Evolutionary conservation across 2,888 invertebrate species (phyloP), one percentile per base, ranked within the genome.

Genomic region (Platynereis dumerilii): DNA sequence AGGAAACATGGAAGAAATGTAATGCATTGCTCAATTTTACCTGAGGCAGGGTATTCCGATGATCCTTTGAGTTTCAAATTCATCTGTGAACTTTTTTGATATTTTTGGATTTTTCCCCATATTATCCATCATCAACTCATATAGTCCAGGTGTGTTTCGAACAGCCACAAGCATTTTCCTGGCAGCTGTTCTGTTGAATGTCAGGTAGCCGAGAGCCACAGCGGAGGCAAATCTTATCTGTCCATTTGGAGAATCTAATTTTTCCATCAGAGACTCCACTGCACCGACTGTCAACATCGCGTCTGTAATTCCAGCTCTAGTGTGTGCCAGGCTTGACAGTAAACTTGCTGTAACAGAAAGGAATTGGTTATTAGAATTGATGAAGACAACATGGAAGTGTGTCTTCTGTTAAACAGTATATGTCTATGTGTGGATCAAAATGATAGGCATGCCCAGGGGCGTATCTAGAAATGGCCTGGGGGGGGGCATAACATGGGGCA

Each of bases 291-390:
- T 82, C 20, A 83, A 72, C 80, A 84, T 83, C 65, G 83, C 84
- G 69, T 84, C 84, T 5, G 83, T 77, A 48, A 84, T 82, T 5
- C 84, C 84, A 20, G 84, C 81, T 5, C 84, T 71, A 0, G 83
- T 83, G 72, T 84, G 83, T 2, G 82, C 80, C 28, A 84, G 72
- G 69, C 82, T 83, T 12, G 83, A 80, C 45, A 84, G 69, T 0
- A 82, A 73, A 67, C 82, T 69, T 5, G 74, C 74, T 74, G 65
- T 7, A 61, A 61, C 27, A n/a, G n/a, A n/a, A n/a, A n/a, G n/a
- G n/a, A n/a, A n/a, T 53, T 10, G 20, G 12, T 15, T 42, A 42
- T 12, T 42, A n/a, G 44, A 42, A 42, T 42, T 12, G 12, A 15
- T 15, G 12, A 42, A 42, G n/a, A n/a, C 12, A 42, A 42, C n/a